A percentile compares a stretch with the other conserved stretches of the same genome.
phyloP scores from a whole-genome alignment of 2,797 vertebrate species.

The Leuciscus waleckii region DNA sequence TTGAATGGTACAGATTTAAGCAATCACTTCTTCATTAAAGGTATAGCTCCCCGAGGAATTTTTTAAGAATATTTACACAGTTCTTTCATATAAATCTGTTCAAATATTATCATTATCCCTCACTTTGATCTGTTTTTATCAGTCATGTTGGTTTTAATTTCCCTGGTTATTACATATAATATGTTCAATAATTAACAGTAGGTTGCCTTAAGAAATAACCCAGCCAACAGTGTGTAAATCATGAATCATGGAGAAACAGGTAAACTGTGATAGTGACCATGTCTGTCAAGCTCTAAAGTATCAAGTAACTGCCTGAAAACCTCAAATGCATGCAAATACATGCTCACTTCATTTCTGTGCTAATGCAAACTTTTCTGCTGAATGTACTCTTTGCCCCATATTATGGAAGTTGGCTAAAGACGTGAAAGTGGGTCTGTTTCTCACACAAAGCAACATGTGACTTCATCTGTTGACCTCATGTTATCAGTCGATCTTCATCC shows the following conservation, averaged over 20 bases:
- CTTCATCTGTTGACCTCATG: neutral
- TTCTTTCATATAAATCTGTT: conserved; percentile 69
- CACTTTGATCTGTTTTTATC: neutral
- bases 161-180: too few relatives aligned
- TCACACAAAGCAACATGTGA: neutral
- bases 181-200: neutral
- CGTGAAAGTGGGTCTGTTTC: neutral
- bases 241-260: neutral
- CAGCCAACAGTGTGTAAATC: neutral
- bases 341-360: too few relatives aligned
- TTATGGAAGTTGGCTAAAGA: neutral
- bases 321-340: too few relatives aligned
- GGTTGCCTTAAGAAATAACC: neutral
- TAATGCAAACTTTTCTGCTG: neutral
- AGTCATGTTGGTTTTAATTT: neutral
- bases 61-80: conserved; percentile 2
- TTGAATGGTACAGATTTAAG: neutral
- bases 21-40: neutral
- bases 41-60: neutral
- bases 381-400: neutral
- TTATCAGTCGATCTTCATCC: neutral
- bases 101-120: neutral
- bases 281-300: neutral
- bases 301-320: neutral
- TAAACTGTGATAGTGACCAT: neutral